These are phyloP conservation scores for Picathartes gymnocephalus DNA, from an alignment of 2,113 vertebrate species.

Conservation along the genomic window DNA sequence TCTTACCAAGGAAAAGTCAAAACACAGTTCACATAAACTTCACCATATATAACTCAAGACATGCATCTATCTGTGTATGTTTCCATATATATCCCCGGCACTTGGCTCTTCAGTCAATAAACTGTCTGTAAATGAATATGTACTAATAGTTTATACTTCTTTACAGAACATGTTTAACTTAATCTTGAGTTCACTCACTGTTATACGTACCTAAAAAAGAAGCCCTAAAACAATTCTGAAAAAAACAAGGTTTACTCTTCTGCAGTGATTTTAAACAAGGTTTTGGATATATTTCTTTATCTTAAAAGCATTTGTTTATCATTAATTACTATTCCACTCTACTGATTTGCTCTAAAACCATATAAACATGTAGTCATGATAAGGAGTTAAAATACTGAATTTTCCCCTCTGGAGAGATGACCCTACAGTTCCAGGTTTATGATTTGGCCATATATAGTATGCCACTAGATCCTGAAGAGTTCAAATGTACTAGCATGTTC, in stretches of 20 bases:
- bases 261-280: neutral
- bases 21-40: neutral
- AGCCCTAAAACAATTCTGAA: neutral
- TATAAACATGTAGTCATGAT: neutral
- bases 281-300: neutral
- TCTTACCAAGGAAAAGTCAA: neutral
- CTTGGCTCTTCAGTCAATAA: neutral
- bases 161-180: neutral
- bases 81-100: neutral
- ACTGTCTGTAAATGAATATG: neutral
- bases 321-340: neutral
- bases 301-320: neutral
- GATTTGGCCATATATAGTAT: neutral
- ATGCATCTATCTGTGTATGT: rapidly evolving
- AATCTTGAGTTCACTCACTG: neutral
- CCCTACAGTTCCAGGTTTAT: neutral
- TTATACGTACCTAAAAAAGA: neutral
- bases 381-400: neutral
- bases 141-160: neutral
- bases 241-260: neutral
- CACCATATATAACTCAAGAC: neutral
- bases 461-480: neutral
- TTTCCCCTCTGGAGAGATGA: neutral
- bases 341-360: neutral
- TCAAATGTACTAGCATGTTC: neutral